These are phyloP conservation scores for Folsomia manolachei DNA, from an alignment of 2,888 invertebrate genomes.

Conservation along the genomic window DNA sequence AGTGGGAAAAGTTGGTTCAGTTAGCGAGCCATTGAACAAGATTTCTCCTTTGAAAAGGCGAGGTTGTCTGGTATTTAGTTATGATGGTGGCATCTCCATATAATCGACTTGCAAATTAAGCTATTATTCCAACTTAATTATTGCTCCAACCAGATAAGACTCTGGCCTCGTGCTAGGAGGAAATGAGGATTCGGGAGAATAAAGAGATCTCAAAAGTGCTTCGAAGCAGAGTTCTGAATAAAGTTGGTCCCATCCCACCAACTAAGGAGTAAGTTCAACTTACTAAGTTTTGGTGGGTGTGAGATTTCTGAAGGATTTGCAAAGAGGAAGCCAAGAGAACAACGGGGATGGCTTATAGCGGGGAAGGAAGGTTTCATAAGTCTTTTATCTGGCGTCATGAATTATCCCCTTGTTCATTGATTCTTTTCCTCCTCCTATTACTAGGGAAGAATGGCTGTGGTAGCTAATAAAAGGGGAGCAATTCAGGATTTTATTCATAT, in stretches of 20 bases:
- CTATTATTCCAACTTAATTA: slow-evolving; percentile 51
- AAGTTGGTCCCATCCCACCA: no score
- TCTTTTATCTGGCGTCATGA: neutral
- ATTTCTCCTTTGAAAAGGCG: no score
- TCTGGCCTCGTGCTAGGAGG: slow-evolving; percentile 22
- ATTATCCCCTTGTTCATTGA: slow-evolving; percentile 30
- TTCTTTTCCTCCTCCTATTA: slow-evolving; percentile 20
- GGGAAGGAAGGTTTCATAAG: no score
- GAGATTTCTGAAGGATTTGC: neutral
- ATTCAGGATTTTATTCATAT: no score
- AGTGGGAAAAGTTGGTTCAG: no score
- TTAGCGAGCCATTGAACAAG: no score
- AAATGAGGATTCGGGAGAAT: slow-evolving; percentile 34
- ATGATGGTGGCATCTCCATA: slow-evolving; percentile 45
- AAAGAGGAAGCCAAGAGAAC: neutral
- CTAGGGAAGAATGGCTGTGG: no score
- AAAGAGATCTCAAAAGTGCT: neutral
- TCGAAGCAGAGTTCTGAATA: no score
- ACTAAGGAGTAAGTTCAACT: neutral
- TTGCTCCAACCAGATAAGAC: slow-evolving; percentile 47
- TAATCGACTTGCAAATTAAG: slow-evolving; percentile 51
- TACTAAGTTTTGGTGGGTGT: neutral
- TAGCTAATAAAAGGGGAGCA: no score
- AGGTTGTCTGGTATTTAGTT: slow-evolving; percentile 40
- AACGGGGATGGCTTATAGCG: no score